Conservation (phyloP, 2,888 invertebrate genomes). For the Eledone cirrhosa region DNA sequence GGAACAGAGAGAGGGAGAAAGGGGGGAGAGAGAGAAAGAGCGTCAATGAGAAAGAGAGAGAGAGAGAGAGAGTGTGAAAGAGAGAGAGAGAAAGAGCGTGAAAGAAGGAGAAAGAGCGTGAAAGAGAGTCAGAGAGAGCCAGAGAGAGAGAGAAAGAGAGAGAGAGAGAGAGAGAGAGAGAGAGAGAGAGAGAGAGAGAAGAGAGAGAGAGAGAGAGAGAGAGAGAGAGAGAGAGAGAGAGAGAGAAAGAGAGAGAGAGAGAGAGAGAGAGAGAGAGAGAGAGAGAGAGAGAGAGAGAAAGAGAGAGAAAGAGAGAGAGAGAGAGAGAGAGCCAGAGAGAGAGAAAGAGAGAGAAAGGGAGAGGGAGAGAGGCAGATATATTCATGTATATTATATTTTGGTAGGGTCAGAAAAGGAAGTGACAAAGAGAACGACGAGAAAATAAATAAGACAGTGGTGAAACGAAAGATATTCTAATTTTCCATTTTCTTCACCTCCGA, state of each 20-base stretch:
- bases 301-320: neutral
- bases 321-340: too few relatives aligned
- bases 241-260: neutral
- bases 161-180: neutral
- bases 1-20: neutral
- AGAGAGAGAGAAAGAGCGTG: too few relatives aligned
- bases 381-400: neutral
- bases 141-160: neutral
- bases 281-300: neutral
- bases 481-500: too few relatives aligned
- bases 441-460: neutral
- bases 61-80: too few relatives aligned
- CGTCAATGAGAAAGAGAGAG: neutral
- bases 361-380: neutral
- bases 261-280: neutral
- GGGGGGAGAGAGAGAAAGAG: neutral
- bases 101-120: too few relatives aligned
- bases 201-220: neutral
- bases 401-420: neutral
- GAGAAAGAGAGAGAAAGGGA: neutral
- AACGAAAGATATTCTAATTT: too few relatives aligned
- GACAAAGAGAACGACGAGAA: neutral
- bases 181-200: neutral
- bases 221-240: neutral
- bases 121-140: too few relatives aligned